Conservation (phyloP, 2,888 invertebrate genomes). For the Ochropleura plecta region DNA sequence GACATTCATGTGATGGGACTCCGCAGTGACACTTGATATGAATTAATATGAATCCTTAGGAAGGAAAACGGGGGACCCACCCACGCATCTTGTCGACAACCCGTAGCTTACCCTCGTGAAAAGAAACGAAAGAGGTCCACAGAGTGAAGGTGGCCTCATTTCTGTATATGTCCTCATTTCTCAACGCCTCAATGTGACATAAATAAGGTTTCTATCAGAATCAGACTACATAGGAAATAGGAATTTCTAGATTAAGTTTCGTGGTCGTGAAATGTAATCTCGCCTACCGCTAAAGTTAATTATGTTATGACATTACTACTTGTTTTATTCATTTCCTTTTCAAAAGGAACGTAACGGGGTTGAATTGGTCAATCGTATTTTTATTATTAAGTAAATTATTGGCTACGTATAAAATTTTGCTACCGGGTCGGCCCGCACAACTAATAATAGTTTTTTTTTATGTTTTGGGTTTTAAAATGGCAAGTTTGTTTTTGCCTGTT, state of each 20-base stretch:
- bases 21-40: too few species aligned
- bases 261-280: slow-evolving; percentile 59
- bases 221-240: slow-evolving; percentile 50
- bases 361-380: slow-evolving; percentile 3
- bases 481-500: neutral
- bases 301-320: slow-evolving; percentile 54
- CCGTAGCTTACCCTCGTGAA: neutral
- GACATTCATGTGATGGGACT: too few species aligned
- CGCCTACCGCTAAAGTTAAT: slow-evolving; percentile 50
- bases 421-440: neutral
- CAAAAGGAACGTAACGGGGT: slow-evolving; percentile 17
- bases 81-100: neutral
- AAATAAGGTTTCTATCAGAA: slow-evolving; percentile 41
- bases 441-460: too few species aligned
- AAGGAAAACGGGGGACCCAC: too few species aligned
- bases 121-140: neutral
- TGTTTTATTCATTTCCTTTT: slow-evolving; percentile 53
- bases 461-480: neutral
- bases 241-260: slow-evolving; percentile 56
- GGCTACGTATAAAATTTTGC: neutral
- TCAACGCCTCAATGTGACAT: slow-evolving; percentile 26
- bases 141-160: neutral
- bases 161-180: neutral
- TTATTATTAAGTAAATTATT: neutral
- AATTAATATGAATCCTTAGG: too few species aligned